Percentiles rank a stretch among this genome's conserved stretches.
phyloP scores from a whole-genome alignment of 2,797 vertebrate species.

The Karalla daura region DNA sequence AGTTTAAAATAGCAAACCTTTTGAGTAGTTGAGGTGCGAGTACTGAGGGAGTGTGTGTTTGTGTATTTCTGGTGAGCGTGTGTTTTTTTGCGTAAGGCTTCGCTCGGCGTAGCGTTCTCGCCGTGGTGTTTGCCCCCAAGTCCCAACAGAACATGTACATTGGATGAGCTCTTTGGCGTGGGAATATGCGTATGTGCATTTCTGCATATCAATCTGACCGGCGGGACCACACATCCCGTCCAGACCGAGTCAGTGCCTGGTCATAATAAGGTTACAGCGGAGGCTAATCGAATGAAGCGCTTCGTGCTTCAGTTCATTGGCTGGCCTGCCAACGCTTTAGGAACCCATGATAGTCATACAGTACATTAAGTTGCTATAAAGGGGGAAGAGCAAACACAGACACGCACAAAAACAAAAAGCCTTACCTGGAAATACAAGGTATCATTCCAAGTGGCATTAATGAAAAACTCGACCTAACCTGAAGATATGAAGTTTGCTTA shows the following conservation, averaged over 20 bases:
- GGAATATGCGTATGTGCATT: neutral
- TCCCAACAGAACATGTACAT: slow-evolving; percentile 11
- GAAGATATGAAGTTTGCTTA: slow-evolving; percentile 24
- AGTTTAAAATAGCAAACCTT: slow-evolving; percentile 54
- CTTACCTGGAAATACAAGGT: slow-evolving; percentile 16
- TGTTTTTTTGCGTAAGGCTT: slow-evolving; percentile 15
- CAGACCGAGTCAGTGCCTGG: slow-evolving; percentile 38
- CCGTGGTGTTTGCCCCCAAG: slow-evolving; percentile 19
- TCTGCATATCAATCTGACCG: slow-evolving; percentile 7
- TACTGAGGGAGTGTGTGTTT: slow-evolving; percentile 17
- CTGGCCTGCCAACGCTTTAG: slow-evolving; percentile 44
- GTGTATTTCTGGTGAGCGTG: slow-evolving; percentile 8
- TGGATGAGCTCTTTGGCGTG: slow-evolving; percentile 1
- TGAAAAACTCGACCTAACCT: neutral
- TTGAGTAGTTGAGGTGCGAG: slow-evolving; percentile 31
- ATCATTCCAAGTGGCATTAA: slow-evolving; percentile 10
- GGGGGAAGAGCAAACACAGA: slow-evolving; percentile 25
- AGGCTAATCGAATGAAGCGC: slow-evolving; percentile 65
- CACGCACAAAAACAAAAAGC: neutral
- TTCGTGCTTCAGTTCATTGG: slow-evolving; percentile 42
- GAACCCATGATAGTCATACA: slow-evolving; percentile 54
- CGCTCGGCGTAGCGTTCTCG: slow-evolving; percentile 13
- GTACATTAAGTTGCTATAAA: slow-evolving; percentile 64
- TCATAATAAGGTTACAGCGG: slow-evolving; percentile 58
- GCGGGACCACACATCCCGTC: slow-evolving; percentile 17